Base-by-base conservation (phyloP, 2,797 vertebrate species). In the Galagoides demidoff region DNA sequence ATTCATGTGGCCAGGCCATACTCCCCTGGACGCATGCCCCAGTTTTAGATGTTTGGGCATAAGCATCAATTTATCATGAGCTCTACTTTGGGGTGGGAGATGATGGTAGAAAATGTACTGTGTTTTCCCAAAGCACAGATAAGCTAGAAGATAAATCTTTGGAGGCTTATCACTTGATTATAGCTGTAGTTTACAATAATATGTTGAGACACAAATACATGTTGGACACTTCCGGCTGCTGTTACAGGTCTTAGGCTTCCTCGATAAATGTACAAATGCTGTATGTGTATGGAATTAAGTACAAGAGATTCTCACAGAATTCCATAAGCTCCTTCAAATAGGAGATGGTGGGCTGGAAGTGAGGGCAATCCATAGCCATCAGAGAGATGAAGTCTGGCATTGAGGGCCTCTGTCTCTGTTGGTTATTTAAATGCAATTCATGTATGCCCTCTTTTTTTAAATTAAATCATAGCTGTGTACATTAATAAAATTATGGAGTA, bases 111-210 rank as follows among this genome's bases (percentile, higher is more conserved):
- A 85, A 85, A 79, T 77, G 43, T 37, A 89, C 70, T 85, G 11
- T 27, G 12, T 43, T 92, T 90, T 68, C 11, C 29, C 19, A 74
- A 55, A 77, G 61, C 7, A 31, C 7, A 31, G 31, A 96, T 95
- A 94, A 94, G 27, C 39, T 71, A 85, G 52, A 87, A 73, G 64
- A 93, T 92, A 88, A 11, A 82, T 66, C 78, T 95, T 77, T 66
- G 79, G 66, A 78, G 27, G 7, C n/a, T 92, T 94, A 82, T 95
- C 39, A 59, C 25, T 85, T 90, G 85, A 87, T 82, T 93, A 61
- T 77, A 55, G n/a, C 49, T 85, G 25, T 22, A 85, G 49, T 88
- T 90, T 82, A 73, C 25, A 88, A 39, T 71, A 90, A 73, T 59
- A 52, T 66, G 19, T 82, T 92, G 92, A 63, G 57, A 90, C 25